Evolutionary conservation across 2,888 invertebrate species (phyloP), one percentile per base, ranked within the genome.

Genomic region (Polydrusus cervinus): DNA sequence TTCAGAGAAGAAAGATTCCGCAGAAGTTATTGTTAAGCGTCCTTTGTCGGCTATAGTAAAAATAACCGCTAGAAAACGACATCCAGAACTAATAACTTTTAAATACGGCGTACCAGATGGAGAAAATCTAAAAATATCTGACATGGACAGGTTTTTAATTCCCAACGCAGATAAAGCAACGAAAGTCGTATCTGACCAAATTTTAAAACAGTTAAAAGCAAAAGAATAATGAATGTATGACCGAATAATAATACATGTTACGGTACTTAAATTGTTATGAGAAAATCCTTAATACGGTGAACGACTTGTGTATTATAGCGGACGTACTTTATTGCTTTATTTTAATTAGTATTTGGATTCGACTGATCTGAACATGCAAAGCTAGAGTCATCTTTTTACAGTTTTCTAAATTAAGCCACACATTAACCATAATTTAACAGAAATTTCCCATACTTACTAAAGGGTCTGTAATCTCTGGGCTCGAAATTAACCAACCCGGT

Each of bases 71-170:
- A 97, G 97, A 86, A 97, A 97, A 86, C 92, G 94, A 71, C 95
- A 96, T 86, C 98, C 98, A 0, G 97, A 99, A 87, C 89, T 99
- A 81, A 97, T 99, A 78, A 99, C 99, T 0, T 98, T 99, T 87
- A 97, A 97, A 86, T 98, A 98, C 86, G 97, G 98, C 5, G 90
- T 93, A 71, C 93, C 93, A 1, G 93, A 95, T 84, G 95, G 94
- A 61, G 94, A 95, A 82, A 91, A 92, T 53, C 88, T 95, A 45
- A 89, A 93, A 75, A 94, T 97, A 75, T 94, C 93, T 0, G 97
- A 97, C 86, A 94, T 96, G 94, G 97, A 97, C 88, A 90, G 95
- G 79, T 96, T 97, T 88, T 89, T 97, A 67, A 97, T 98, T 86
- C 96, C 97, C 6, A 94, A 97, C 84, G 97, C 97, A 55, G 93